Percentiles rank a stretch among this genome's conserved stretches.
Evolutionary conservation across 2,113 vertebrate species (phyloP).

Genomic region (Merops nubicus): DNA sequence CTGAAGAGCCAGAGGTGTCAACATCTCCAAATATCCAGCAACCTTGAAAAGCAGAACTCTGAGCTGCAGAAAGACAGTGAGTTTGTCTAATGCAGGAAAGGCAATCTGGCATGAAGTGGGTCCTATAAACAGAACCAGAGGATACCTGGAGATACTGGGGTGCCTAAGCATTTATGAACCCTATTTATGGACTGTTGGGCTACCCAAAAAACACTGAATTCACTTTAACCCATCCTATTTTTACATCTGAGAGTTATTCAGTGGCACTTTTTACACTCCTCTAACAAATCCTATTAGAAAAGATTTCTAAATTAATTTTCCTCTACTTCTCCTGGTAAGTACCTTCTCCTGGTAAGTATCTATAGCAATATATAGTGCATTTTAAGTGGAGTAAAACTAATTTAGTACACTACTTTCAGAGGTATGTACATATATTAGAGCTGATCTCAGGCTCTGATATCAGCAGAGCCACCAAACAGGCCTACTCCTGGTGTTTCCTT

Average conservation of each 20-base stretch:
- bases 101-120: background rate
- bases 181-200: background rate
- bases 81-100: background rate
- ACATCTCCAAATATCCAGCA: background rate
- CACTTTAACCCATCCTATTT: background rate
- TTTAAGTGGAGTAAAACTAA: background rate
- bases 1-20: background rate
- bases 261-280: background rate
- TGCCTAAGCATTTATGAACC: background rate
- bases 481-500: background rate
- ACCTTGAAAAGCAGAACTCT: background rate
- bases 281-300: background rate
- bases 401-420: background rate
- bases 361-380: background rate
- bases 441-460: background rate
- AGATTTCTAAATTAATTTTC: background rate
- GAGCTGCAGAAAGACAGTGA: background rate
- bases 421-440: background rate
- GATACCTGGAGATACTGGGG: background rate
- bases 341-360: background rate
- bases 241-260: background rate
- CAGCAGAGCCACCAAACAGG: background rate
- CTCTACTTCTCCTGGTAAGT: background rate
- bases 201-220: background rate
- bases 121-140: background rate